Base-by-base conservation (phyloP, 2,888 invertebrate species). In the Synergus umbraculus region DNA sequence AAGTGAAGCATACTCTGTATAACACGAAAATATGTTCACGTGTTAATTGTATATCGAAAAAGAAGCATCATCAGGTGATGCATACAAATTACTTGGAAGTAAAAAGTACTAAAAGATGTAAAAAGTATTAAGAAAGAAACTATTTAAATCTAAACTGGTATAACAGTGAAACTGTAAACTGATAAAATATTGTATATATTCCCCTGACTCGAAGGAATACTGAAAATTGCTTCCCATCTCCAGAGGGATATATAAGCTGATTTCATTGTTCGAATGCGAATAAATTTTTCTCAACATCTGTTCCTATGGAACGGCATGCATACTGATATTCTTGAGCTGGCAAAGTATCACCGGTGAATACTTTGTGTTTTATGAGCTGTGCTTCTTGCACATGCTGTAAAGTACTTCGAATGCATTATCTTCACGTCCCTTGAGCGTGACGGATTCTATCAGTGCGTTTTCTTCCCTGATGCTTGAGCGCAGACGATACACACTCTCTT, bases 321-420 rank as follows among this genome's bases (percentile, higher is more conserved):
- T 63, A 49, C 69, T 69, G 78, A 73, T 76, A 77, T 41, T 77
- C 54, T 77, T 66, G 63, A 58, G 77, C 76, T 76, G 54, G 69
- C 66, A 78, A 77, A 78, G 76, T 81, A 81, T 82, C 81, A 64
- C 76, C 79, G 69, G 63, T 80, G 81, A 82, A 84, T 84, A 83
- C 83, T 82, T 81, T 63, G 83, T 84, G 84, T 81, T 84, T 84
- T 84, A 84, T 83, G 84, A 83, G 79, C 83, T 81, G 79, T 80
- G 82, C 76, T 82, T 79, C 80, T 83, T 83, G 78, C 81, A 79
- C 81, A 69, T 69, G 46, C 69, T 49, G 69, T 69, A 15, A 69
- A 69, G 69, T 69, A 69, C 69, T 69, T 69, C 49, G 69, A 69
- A 69, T 69, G 69, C 37, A 69, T 69, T 69, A 69, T 69, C 69